These are phyloP conservation scores for Iguana delicatissima DNA, from an alignment of 2,797 vertebrate genomes.

Conservation along the genomic window DNA sequence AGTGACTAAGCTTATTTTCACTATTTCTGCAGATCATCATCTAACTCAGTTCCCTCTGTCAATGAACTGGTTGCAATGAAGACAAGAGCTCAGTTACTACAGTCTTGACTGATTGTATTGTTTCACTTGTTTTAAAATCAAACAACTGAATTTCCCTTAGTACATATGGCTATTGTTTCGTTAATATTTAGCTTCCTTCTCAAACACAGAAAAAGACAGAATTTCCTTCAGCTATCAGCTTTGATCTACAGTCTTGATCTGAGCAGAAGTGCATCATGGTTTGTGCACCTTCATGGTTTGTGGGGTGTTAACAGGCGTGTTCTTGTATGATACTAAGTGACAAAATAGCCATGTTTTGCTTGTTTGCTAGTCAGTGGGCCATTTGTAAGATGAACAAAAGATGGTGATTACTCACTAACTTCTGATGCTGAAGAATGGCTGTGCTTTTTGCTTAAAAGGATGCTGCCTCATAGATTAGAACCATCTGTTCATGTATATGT, in stretches of 20 bases:
- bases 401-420: not conserved
- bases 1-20: not conserved
- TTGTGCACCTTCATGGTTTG: not conserved
- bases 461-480: not conserved
- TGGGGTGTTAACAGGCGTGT: not conserved
- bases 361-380: not conserved
- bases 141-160: too few species aligned
- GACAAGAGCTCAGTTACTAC: too few species aligned
- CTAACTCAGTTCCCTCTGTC: too few species aligned
- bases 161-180: too few species aligned
- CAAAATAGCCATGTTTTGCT: not conserved
- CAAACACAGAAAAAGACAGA: not conserved
- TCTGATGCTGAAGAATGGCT: not conserved
- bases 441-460: not conserved
- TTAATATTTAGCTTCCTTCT: not conserved
- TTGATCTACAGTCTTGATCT: not conserved
- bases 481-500: not conserved
- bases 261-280: not conserved
- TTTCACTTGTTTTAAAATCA: too few species aligned
- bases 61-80: too few species aligned
- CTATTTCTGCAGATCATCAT: not conserved
- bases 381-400: not conserved
- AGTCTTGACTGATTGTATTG: too few species aligned
- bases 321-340: not conserved
- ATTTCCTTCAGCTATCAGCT: not conserved